phyloP scores from a whole-genome alignment of 2,797 vertebrate species.

The Pampus argenteus region DNA sequence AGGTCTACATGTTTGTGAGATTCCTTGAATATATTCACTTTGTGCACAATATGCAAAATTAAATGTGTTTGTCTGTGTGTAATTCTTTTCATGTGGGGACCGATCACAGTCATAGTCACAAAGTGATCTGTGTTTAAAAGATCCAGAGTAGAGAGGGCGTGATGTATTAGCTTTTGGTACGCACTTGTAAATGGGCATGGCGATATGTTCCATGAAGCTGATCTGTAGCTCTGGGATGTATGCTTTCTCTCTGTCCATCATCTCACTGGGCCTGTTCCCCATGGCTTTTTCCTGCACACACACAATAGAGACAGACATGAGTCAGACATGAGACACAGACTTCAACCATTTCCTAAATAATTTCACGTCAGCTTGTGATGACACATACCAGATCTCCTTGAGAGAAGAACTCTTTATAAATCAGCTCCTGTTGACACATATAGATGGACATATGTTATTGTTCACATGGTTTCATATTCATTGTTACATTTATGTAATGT shows the following conservation, averaged over 20 bases:
- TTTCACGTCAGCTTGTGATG: slow-evolving; percentile 24
- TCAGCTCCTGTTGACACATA: slow-evolving; percentile 90
- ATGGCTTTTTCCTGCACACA: slow-evolving; percentile 94
- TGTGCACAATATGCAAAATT: not conserved
- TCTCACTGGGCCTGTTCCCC: slow-evolving; percentile 97
- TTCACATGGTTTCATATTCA: slow-evolving; percentile 21
- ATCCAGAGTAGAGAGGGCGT: not conserved
- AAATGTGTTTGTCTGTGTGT: not conserved
- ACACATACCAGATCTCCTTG: slow-evolving; percentile 98
- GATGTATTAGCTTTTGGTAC: slow-evolving; percentile 43
- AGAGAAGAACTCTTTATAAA: slow-evolving; percentile 99
- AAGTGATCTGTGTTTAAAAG: not conserved
- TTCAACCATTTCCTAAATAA: slow-evolving; percentile 18
- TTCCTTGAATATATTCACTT: not conserved
- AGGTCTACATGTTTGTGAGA: not conserved
- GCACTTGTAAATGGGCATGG: slow-evolving; percentile 99
- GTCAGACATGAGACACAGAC: slow-evolving; percentile 36
- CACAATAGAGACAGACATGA: slow-evolving; percentile 44
- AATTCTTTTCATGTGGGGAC: not conserved
- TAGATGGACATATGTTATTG: slow-evolving; percentile 24
- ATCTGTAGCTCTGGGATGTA: slow-evolving; percentile 99
- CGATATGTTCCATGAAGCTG: slow-evolving; percentile 99
- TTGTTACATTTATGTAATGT: not conserved
- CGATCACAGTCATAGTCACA: not conserved
- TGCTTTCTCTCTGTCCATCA: slow-evolving; percentile 99